A percentile compares a stretch with the other conserved stretches of the same genome.
Evolutionary conservation across 2,888 invertebrate genomes (phyloP).

Genomic region (Altica lythri): DNA sequence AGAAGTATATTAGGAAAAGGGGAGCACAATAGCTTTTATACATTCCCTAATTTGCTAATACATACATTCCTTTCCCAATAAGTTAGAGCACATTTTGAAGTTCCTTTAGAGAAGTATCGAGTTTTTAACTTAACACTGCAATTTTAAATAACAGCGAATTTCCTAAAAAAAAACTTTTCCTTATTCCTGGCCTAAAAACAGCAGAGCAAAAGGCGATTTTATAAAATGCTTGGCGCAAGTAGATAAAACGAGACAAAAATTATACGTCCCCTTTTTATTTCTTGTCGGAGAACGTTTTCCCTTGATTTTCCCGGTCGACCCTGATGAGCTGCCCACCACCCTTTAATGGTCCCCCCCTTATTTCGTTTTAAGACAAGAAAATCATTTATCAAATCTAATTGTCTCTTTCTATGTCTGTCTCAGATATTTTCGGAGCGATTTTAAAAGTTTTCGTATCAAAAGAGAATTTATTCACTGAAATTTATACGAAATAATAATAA

Average conservation of each 20-base stretch:
- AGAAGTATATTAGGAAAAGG: no score
- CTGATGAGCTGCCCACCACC: conserved; percentile 19
- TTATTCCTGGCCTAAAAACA: conserved; percentile 30
- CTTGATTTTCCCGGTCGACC: conserved; percentile 32
- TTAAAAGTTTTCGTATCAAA: no score
- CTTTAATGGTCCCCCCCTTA: conserved; percentile 17
- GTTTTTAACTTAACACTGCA: neutral
- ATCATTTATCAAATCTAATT: conserved; percentile 55
- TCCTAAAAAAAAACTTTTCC: no score
- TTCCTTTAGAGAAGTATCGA: neutral
- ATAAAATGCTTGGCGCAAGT: conserved; percentile 53
- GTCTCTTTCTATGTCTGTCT: conserved; percentile 51
- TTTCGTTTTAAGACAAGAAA: conserved; percentile 46
- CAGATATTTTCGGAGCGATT: conserved; percentile 38
- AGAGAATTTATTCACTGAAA: no score
- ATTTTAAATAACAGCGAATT: neutral
- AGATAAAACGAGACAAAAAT: conserved; percentile 56
- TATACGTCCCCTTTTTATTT: conserved; percentile 54
- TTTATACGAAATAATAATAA: no score
- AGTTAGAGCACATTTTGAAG: no score
- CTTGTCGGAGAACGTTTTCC: conserved; percentile 35
- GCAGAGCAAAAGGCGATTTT: conserved; percentile 52
- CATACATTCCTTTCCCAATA: no score
- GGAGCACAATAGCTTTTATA: no score
- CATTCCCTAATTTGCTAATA: no score